Evolutionary conservation across 1,140 invertebrate species (phyloP), one percentile per base, ranked within the genome.

Genomic region (Lepidurus arcticus): DNA sequence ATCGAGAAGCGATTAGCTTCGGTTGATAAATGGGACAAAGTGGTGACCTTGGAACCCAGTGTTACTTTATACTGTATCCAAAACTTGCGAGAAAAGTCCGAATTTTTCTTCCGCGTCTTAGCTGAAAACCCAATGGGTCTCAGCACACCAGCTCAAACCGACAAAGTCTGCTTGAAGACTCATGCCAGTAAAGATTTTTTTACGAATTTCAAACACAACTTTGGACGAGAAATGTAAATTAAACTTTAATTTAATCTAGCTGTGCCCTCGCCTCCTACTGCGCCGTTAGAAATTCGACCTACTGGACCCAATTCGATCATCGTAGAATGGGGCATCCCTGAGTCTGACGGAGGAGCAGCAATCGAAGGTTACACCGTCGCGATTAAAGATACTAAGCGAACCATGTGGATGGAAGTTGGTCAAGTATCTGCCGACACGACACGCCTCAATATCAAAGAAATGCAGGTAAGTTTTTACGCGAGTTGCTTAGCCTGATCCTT

Each of bases 361-460:
- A 87, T 98, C 73, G 89, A 93, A 81, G 92, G 92, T 34, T 98
- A 98, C 84, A 95, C 94, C 81, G 92, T 98, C 81, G 95, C 95
- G 11, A 93, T 98, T 77, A 89, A 93, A 81, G 97, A 99, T 83
- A 88, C 91, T 53, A 92, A 91, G 83, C 94, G 95, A 83, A 96
- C 93, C 5, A 96, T 96, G 94, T 97, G 95, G 95, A 96, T 96
- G 88, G 94, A 97, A 89, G 94, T 97, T 74, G 94, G 93, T 16
- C 90, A 92, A 82, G 93, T 95, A 9, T 89, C 89, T 80, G 92
- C 92, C 1, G 91, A 93, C 79, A 89, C 92, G 47, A 93, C 94
- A 81, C 93, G 92, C 85, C 89, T 95, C 82, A 92, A 91, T 79
- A 93, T 96, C 74, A 90, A 91, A 83, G 94, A 96, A 83, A 85